A percentile compares a stretch with the other conserved stretches of the same genome.
These are phyloP conservation scores for Pterobdella sp. DNA, from an alignment of 2,888 invertebrate species.

Conservation along the genomic window DNA sequence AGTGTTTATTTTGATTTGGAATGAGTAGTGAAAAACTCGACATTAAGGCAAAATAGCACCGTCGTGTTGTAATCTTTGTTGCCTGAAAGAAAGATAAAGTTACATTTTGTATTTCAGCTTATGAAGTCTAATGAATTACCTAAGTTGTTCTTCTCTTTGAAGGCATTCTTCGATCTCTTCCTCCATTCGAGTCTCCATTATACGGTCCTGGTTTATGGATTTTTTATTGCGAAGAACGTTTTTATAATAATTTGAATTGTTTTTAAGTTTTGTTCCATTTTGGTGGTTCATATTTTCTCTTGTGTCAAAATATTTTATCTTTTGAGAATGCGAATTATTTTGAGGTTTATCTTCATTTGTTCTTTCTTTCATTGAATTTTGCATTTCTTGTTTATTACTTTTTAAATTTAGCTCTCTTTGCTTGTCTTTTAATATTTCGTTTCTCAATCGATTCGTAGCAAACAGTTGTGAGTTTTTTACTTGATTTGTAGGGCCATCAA, in stretches of 20 bases:
- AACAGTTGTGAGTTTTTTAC: constrained; percentile 42
- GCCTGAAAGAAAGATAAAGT: no score
- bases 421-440: constrained; percentile 77
- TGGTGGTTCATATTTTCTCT: neutral
- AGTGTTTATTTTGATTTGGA: no score
- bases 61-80: no score
- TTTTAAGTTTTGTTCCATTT: neutral
- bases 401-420: constrained; percentile 74
- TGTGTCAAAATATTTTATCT: no score
- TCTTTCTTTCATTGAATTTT: no score
- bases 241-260: neutral
- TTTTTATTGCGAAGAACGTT: neutral
- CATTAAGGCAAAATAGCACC: no score
- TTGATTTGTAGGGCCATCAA: constrained; percentile 25
- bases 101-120: neutral
- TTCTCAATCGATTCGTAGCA: constrained; percentile 67
- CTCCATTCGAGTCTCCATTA: constrained; percentile 13
- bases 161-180: constrained; percentile 27
- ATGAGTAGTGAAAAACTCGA: no score
- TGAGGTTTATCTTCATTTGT: neutral
- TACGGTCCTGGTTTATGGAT: neutral
- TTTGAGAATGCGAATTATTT: neutral
- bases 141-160: constrained; percentile 27
- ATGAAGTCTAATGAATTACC: constrained; percentile 7
- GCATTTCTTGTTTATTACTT: no score